phyloP scores from a whole-genome alignment of 1,140 invertebrate genomes.

The Heliconius hewitsoni region DNA sequence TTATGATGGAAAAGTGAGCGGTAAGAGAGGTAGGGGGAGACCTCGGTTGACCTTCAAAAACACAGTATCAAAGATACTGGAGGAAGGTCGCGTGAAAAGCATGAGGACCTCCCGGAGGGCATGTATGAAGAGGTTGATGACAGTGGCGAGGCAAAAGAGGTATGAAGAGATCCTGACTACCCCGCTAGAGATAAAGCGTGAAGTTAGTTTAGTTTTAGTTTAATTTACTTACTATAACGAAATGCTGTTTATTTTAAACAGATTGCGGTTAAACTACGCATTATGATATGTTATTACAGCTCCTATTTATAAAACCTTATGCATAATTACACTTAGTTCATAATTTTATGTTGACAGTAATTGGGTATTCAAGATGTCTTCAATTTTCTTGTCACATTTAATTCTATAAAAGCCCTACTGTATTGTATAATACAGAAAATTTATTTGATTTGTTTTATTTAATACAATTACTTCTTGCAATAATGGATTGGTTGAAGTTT shows the following conservation, averaged over 20 bases:
- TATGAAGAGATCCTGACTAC: too few species aligned
- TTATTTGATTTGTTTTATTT: not conserved
- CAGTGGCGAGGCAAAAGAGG: too few species aligned
- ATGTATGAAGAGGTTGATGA: too few species aligned
- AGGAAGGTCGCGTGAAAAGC: too few species aligned
- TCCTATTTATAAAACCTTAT: not conserved
- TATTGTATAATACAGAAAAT: not conserved
- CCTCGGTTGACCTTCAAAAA: too few species aligned
- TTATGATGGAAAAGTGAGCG: too few species aligned
- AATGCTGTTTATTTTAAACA: not conserved
- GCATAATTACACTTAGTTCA: constrained; percentile 2
- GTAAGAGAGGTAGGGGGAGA: too few species aligned
- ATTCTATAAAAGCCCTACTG: constrained; percentile 1
- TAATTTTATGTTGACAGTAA: constrained; percentile 51
- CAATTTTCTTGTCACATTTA: constrained; percentile 43
- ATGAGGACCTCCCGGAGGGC: too few species aligned
- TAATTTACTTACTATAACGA: not conserved
- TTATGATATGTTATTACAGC: not conserved
- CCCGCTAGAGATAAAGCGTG: too few species aligned
- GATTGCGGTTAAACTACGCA: not conserved
- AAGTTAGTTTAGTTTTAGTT: not conserved
- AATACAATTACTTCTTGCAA: not conserved
- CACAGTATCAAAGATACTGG: too few species aligned
- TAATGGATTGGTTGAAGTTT: constrained; percentile 17
- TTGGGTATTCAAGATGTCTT: constrained; percentile 15